Conservation (phyloP, 2,888 invertebrate genomes). For the Drosophila diplacantha region DNA sequence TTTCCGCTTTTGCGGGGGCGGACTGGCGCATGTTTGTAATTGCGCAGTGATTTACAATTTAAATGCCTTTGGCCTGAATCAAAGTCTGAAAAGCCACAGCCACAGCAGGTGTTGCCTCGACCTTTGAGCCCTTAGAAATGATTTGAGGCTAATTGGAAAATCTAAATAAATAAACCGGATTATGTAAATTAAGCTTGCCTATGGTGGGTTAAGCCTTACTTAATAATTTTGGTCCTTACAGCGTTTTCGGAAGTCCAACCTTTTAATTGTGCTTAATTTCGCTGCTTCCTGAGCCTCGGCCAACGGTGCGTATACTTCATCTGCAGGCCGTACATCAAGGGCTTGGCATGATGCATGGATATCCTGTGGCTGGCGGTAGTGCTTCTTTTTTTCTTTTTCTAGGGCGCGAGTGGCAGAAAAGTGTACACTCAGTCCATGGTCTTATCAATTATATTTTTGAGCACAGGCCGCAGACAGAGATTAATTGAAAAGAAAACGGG, state of each 20-base stretch:
- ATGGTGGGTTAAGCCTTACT: background rate
- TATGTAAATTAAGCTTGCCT: slow-evolving; percentile 12
- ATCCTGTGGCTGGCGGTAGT: slow-evolving; percentile 15
- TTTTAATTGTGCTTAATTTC: slow-evolving; percentile 10
- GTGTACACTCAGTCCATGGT: background rate
- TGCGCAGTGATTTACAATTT: slow-evolving; percentile 40
- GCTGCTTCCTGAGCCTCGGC: background rate
- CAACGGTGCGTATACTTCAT: slow-evolving; percentile 49
- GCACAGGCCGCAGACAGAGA: slow-evolving; percentile 6
- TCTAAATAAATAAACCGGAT: slow-evolving; percentile 27
- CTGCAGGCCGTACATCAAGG: slow-evolving; percentile 43
- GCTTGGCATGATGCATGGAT: slow-evolving; percentile 49
- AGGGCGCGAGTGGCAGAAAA: background rate
- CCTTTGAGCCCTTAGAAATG: slow-evolving; percentile 11
- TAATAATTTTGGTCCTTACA: slow-evolving; percentile 13
- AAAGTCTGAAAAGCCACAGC: slow-evolving; percentile 20
- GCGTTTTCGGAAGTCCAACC: background rate
- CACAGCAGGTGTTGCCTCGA: slow-evolving; percentile 23
- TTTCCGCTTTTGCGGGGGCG: background rate
- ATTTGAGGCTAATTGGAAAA: slow-evolving; percentile 24
- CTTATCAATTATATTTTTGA: slow-evolving; percentile 24
- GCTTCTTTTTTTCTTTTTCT: background rate
- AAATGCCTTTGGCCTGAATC: slow-evolving; percentile 33
- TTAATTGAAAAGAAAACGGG: slow-evolving; percentile 8
- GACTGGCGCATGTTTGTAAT: slow-evolving; percentile 37